These are phyloP conservation scores for Arrhamphus sclerolepis DNA, from an alignment of 2,797 vertebrate genomes.

Conservation along the genomic window DNA sequence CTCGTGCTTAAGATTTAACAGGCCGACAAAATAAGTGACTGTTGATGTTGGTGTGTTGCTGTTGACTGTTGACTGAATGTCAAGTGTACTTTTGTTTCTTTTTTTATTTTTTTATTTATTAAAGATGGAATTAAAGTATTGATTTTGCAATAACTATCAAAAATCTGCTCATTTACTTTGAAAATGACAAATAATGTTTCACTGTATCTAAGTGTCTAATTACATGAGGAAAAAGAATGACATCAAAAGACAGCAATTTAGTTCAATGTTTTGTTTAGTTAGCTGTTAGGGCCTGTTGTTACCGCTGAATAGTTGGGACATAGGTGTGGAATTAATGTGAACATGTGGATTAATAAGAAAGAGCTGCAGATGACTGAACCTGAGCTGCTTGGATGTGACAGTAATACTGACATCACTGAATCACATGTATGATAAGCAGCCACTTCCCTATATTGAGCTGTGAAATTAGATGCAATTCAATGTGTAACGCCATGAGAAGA, in stretches of 20 bases:
- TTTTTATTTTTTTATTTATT: too few relatives aligned
- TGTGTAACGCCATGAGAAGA: slow-evolving; percentile 20
- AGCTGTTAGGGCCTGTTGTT: too few relatives aligned
- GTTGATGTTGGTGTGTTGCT: neutral
- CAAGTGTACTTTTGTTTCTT: too few relatives aligned
- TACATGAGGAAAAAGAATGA: neutral
- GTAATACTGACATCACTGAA: slow-evolving; percentile 24
- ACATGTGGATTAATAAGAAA: slow-evolving; percentile 42
- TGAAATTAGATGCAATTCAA: slow-evolving; percentile 30
- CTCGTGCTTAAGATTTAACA: slow-evolving; percentile 10
- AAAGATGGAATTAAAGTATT: too few relatives aligned
- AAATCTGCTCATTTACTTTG: neutral
- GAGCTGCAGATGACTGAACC: slow-evolving; percentile 27
- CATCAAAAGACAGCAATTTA: too few relatives aligned
- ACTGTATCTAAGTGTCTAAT: too few relatives aligned
- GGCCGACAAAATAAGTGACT: slow-evolving; percentile 28
- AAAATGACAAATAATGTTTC: neutral
- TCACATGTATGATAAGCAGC: slow-evolving; percentile 67
- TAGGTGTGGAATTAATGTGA: slow-evolving; percentile 39
- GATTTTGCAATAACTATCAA: too few relatives aligned
- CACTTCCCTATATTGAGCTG: slow-evolving; percentile 54
- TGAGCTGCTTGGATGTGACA: slow-evolving; percentile 35
- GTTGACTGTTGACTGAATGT: slow-evolving; percentile 16
- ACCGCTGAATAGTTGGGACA: slow-evolving; percentile 7
- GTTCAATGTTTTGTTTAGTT: neutral